Percentiles rank a stretch among this genome's conserved stretches.
Conservation (phyloP, 2,797 vertebrate genomes). For the Clamator glandarius region DNA sequence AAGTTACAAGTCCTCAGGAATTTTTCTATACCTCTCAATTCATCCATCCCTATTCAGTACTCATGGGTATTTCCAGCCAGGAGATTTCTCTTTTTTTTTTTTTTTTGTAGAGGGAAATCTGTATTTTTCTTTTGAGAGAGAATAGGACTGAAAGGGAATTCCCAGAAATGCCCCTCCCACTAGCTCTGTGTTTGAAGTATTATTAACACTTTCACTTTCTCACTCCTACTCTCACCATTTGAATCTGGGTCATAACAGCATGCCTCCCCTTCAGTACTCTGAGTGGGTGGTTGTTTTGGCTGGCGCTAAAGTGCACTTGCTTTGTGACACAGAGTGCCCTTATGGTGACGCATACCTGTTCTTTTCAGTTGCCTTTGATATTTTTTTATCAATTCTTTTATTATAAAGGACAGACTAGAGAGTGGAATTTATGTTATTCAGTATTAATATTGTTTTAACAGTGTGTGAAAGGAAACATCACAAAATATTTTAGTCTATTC, state of each 20-base stretch:
- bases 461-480: background rate
- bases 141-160: constrained; percentile 14
- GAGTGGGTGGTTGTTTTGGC: constrained; percentile 71
- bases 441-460: background rate
- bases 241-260: constrained; percentile 76
- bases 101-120: background rate
- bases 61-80: constrained; percentile 3
- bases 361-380: constrained; percentile 39
- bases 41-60: background rate
- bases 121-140: background rate
- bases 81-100: too few relatives aligned
- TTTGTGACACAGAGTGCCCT: constrained; percentile 62
- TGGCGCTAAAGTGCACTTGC: constrained; percentile 3
- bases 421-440: background rate
- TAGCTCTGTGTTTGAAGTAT: constrained; percentile 56
- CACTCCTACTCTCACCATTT: constrained; percentile 48
- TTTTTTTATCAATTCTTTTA: background rate
- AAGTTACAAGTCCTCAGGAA: background rate
- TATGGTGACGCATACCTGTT: constrained; percentile 59
- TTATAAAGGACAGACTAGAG: background rate
- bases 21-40: background rate
- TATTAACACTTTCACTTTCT: constrained; percentile 74
- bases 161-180: constrained; percentile 44
- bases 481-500: background rate
- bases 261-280: constrained; percentile 42